phyloP scores from a whole-genome alignment of 2,113 vertebrate species.

The Melanotaenia duboulayi region DNA sequence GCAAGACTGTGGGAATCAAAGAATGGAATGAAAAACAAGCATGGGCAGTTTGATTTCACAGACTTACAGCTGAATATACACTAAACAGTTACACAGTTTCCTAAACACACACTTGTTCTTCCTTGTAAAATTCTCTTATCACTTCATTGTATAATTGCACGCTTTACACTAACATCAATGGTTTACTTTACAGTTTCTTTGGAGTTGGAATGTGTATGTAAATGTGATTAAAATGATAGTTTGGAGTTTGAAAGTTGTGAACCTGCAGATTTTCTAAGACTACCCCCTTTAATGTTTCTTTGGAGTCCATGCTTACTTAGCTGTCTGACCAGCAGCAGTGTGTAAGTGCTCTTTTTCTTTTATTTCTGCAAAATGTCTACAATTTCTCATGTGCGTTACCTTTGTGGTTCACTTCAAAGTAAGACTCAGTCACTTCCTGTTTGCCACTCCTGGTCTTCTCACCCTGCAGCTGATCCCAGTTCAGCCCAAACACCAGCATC shows the following conservation, averaged over 20 bases:
- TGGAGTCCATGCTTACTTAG: not conserved
- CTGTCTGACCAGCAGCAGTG: too few relatives aligned
- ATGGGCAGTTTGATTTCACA: slow-evolving; percentile 18
- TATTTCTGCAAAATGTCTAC: not conserved
- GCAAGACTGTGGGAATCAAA: slow-evolving; percentile 51
- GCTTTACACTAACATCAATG: not conserved
- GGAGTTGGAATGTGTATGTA: not conserved
- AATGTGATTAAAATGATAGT: not conserved
- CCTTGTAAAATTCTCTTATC: not conserved
- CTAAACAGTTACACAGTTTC: slow-evolving; percentile 4
- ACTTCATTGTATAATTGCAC: not conserved
- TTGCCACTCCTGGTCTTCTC: not conserved
- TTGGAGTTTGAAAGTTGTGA: not conserved
- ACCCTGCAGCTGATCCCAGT: slow-evolving; percentile 29
- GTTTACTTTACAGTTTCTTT: not conserved
- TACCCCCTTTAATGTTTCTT: not conserved
- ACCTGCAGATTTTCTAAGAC: not conserved
- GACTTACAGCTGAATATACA: slow-evolving; percentile 65
- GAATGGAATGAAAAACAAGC: slow-evolving; percentile 66
- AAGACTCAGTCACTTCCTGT: not conserved
- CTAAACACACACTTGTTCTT: not conserved
- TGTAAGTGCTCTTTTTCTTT: not conserved
- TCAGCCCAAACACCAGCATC: slow-evolving; percentile 53
- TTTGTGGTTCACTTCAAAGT: slow-evolving; percentile 37
- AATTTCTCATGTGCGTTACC: slow-evolving; percentile 47